Evolutionary conservation across 2,888 invertebrate species (phyloP).

Genomic region (Epistrophe grossulariae): DNA sequence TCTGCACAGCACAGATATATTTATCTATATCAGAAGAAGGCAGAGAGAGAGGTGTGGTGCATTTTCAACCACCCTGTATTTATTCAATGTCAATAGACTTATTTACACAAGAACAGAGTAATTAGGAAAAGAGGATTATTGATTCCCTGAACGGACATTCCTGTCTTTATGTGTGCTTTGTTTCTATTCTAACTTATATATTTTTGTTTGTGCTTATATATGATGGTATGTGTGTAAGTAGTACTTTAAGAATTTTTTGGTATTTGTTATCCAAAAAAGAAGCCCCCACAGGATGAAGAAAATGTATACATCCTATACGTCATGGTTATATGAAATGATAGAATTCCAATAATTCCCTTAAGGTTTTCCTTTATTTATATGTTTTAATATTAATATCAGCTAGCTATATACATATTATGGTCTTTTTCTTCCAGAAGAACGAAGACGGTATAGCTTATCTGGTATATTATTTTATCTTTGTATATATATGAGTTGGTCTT

Average conservation of each 20-base stretch:
- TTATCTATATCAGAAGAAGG: neutral
- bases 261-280: neutral
- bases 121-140: constrained; percentile 76
- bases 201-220: neutral
- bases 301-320: constrained; percentile 41
- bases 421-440: neutral
- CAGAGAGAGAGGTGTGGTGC: constrained; percentile 28
- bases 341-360: constrained; percentile 52
- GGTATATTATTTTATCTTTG: neutral
- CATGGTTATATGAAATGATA: constrained; percentile 53
- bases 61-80: constrained; percentile 43
- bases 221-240: neutral
- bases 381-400: constrained; percentile 17
- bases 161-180: constrained; percentile 25
- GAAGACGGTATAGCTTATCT: neutral
- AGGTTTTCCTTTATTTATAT: constrained; percentile 1
- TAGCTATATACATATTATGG: no score
- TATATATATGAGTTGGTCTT: neutral
- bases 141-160: constrained; percentile 61
- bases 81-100: constrained; percentile 76
- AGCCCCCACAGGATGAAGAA: constrained; percentile 7
- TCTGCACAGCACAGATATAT: constrained; percentile 14
- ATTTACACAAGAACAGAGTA: constrained; percentile 75
- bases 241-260: neutral
- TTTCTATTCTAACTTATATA: neutral